These are phyloP conservation scores for Rhyacophila brunnea DNA, from an alignment of 1,140 invertebrate genomes.

Conservation along the genomic window DNA sequence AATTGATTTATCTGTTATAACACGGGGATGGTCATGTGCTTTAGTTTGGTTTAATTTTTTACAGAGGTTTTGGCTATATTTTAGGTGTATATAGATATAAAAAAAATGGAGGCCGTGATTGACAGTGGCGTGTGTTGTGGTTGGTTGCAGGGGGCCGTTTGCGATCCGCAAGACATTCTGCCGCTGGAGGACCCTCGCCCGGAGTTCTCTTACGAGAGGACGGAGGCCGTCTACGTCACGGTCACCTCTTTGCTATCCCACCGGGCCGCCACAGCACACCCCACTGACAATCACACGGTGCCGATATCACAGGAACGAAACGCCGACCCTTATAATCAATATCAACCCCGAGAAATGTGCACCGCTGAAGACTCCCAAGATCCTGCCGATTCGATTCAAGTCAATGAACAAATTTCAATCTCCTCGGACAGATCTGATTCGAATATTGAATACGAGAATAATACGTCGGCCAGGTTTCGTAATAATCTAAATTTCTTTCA, in stretches of 20 bases:
- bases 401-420: neutral
- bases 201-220: slow-evolving; percentile 40
- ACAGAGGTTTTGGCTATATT: slow-evolving; percentile 31
- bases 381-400: neutral
- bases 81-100: slow-evolving; percentile 20
- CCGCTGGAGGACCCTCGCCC: slow-evolving; percentile 44
- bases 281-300: slow-evolving; percentile 32
- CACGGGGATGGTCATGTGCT: too few species aligned
- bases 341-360: neutral
- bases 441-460: too few species aligned
- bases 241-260: slow-evolving; percentile 56
- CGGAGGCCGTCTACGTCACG: slow-evolving; percentile 51
- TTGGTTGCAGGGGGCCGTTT: slow-evolving; percentile 76
- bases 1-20: too few species aligned
- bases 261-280: slow-evolving; percentile 42
- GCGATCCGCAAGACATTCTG: slow-evolving; percentile 71
- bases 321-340: neutral
- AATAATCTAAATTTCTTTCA: slow-evolving; percentile 41
- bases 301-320: slow-evolving; percentile 16
- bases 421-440: too few species aligned
- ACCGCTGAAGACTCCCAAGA: slow-evolving; percentile 4
- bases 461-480: slow-evolving; percentile 1
- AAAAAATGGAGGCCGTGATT: slow-evolving; percentile 49
- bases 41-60: slow-evolving; percentile 22
- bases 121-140: slow-evolving; percentile 61